Evolutionary conservation across 2,113 vertebrate species (phyloP), one percentile per base, ranked within the genome.

Genomic region (human): DNA sequence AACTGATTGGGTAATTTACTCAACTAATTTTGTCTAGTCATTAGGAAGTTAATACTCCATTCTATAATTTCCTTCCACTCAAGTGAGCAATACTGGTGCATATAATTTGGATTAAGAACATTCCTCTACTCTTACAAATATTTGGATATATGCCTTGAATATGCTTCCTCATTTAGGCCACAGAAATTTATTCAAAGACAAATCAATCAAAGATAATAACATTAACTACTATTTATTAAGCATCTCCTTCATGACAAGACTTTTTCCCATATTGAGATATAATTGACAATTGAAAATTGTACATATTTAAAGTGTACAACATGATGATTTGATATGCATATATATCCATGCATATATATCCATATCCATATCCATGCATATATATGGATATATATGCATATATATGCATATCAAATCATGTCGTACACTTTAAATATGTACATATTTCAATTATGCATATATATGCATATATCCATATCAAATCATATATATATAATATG

Each of bases 31-130:
- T 94, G 25, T 57, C 20, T 83, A 5, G 4, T 92, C 83, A 79
- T 90, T 87, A 97, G 57, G 55, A 94, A 84, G 59, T 72, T 38
- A 92, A 22, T 76, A 86, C 30, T 93, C 32, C 30, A 73, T 83
- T 88, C 23, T 78, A 93, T 68, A 88, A 89, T 96, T 88, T 96
- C 61, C 81, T 97, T 96, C 78, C 35, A 76, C n/a, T 93, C 68
- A 80, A 22, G 57, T 94, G 57, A 95, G 92, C 64, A 94, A 76
- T 82, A 94, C 55, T 85, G 64, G 73, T 61, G 32, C 35, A 50
- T 84, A 52, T 32, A 87, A 93, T 88, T 59, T 76, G 48, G 30
- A 70, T 83, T 50, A 50, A 86, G 89, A 90, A 86, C 89, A 61
- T 68, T 25, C 7, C 18, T 68, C 52, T 91, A 75, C 59, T 85